Conservation (phyloP, 2,888 invertebrate genomes). For the Sympetrum striolatum region DNA sequence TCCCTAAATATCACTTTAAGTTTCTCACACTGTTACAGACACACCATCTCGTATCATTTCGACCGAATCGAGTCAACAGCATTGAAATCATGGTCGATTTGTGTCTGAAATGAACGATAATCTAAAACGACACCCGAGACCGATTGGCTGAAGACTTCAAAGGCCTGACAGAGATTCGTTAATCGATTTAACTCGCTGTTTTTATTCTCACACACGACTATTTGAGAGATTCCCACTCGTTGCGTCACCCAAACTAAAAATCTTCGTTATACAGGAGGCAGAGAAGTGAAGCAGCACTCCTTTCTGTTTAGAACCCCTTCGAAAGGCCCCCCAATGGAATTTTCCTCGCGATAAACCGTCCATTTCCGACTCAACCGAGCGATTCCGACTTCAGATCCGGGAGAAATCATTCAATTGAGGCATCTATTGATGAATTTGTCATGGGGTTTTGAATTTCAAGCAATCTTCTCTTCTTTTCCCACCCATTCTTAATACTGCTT, state of each 20-base stretch:
- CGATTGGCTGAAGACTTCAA: too few species aligned
- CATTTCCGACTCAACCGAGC: neutral
- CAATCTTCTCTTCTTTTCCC: neutral
- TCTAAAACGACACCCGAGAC: neutral
- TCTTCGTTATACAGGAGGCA: neutral
- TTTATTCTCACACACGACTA: neutral
- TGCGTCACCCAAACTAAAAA: neutral
- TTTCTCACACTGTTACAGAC: neutral
- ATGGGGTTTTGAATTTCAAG: neutral
- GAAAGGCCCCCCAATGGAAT: neutral
- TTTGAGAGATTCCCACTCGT: neutral
- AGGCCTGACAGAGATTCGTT: too few species aligned
- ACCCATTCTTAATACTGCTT: neutral
- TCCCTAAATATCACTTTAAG: neutral
- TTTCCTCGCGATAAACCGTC: neutral
- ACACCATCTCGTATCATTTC: neutral
- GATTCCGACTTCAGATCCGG: neutral
- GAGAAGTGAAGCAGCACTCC: neutral
- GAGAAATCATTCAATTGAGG: slow-evolving; percentile 22
- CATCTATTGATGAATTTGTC: slow-evolving; percentile 25
- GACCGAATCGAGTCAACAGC: neutral
- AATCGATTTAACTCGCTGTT: neutral
- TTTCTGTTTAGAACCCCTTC: neutral
- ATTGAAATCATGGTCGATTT: neutral
- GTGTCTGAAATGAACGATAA: neutral